These are phyloP conservation scores for Cydia strobilella DNA, from an alignment of 1,140 invertebrate species.

Conservation along the genomic window DNA sequence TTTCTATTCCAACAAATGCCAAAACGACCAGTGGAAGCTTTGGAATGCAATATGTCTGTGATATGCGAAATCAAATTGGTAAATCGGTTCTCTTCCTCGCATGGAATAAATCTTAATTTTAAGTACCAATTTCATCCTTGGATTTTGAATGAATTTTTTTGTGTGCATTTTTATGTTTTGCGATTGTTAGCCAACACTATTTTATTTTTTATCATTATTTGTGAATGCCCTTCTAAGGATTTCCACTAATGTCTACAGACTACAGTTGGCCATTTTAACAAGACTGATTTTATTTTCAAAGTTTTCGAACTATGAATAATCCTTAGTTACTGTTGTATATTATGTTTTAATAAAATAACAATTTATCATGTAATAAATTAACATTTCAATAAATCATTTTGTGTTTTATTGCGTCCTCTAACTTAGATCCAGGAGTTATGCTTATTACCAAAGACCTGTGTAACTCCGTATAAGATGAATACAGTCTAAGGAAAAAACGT, in stretches of 20 bases:
- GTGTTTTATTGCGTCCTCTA: slow-evolving; percentile 38
- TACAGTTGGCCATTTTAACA: slow-evolving; percentile 77
- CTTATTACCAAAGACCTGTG: too few relatives aligned
- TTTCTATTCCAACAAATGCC: slow-evolving; percentile 43
- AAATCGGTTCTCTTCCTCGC: slow-evolving; percentile 36
- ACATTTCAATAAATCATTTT: slow-evolving; percentile 61
- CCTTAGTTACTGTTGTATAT: slow-evolving; percentile 73
- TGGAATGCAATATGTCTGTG: slow-evolving; percentile 61
- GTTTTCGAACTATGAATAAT: slow-evolving; percentile 69
- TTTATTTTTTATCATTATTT: slow-evolving; percentile 56
- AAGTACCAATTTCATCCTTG: slow-evolving; percentile 65
- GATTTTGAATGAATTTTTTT: slow-evolving; percentile 62
- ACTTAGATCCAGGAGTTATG: too few relatives aligned
- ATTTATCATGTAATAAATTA: slow-evolving; percentile 77
- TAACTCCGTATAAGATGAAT: too few relatives aligned
- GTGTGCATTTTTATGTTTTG: slow-evolving; percentile 63
- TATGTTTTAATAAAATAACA: slow-evolving; percentile 72
- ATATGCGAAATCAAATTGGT: slow-evolving; percentile 45
- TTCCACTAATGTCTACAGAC: slow-evolving; percentile 55
- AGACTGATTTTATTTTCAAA: slow-evolving; percentile 78
- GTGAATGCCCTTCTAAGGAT: slow-evolving; percentile 57
- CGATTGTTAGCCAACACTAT: slow-evolving; percentile 56
- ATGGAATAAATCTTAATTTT: slow-evolving; percentile 51
- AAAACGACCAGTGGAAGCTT: slow-evolving; percentile 44
- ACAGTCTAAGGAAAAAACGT: too few relatives aligned